A percentile compares a stretch with the other conserved stretches of the same genome.
Conservation (phyloP, 1,140 invertebrate species). For the Brachionus manjavacas region DNA sequence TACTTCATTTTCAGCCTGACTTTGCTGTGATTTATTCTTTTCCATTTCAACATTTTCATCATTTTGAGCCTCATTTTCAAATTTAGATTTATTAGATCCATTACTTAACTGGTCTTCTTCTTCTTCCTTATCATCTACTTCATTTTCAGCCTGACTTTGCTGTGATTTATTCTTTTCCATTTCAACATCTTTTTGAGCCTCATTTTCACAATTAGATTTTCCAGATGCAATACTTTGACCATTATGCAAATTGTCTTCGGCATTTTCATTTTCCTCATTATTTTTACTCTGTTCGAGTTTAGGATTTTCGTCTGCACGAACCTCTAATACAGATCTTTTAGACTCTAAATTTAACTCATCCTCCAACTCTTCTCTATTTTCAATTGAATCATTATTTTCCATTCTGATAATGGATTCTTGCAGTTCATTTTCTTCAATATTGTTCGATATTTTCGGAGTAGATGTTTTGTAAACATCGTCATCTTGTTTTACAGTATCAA, state of each 20-base stretch:
- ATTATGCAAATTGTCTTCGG: not conserved
- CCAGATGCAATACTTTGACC: too few species aligned
- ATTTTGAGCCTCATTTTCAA: not conserved
- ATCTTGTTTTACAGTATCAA: not conserved
- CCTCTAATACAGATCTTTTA: not conserved
- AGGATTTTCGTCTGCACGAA: not conserved
- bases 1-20: not conserved
- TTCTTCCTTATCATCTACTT: not conserved
- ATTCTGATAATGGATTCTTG: not conserved
- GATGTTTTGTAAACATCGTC: not conserved
- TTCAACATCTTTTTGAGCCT: not conserved
- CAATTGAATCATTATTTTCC: not conserved
- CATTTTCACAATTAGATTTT: not conserved
- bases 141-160: not conserved
- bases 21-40: not conserved
- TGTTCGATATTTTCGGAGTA: constrained; percentile 9
- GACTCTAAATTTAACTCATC: not conserved
- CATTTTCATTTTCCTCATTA: not conserved
- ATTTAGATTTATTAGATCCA: too few species aligned
- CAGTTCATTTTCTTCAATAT: constrained; percentile 4
- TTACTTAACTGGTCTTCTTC: too few species aligned
- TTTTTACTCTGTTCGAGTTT: not conserved
- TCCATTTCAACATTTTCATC: not conserved
- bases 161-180: not conserved
- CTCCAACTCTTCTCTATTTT: not conserved